Base-by-base conservation (phyloP, 2,113 vertebrate genomes). In the Neodontobutis hainanensis region DNA sequence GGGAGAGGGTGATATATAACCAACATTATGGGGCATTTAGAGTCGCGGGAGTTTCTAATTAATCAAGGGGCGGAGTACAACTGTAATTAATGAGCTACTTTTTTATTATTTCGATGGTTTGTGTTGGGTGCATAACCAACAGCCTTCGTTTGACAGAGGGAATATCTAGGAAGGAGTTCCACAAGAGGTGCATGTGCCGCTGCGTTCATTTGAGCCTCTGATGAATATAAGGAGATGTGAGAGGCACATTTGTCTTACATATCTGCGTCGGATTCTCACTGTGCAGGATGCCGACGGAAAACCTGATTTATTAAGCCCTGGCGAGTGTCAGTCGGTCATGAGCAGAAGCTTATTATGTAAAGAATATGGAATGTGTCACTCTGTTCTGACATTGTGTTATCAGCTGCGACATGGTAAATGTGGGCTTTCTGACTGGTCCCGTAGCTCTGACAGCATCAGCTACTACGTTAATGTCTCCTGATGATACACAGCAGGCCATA, bases 61-160 rank as follows among this genome's bases (percentile, higher is more conserved):
- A 82, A 90, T 83, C 67, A 66, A 51, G 38, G 55, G 72, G 59
- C 35, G 47, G 8, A 55, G 47, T 15, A 1, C 53, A 53, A 45
- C 2, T 36, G 55, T 73, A 77, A 64, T 75, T 67, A 82, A 82
- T 57, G 68, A 84, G 68, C 62, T 64, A 5, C 48, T 35, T 77
- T 73, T 51, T 42, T 65, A 46, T 1, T 68, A 77, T 53, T 76
- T 71, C 36, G 81, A 72, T 68, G 64, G 60, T 79, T 74, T 81
- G 65, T 53, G 67, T 53, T 73, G 64, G 49, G 61, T 55, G 68
- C 69, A 90, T 85, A 88, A 93, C 93, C 94, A 93, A 91, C 90
- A 95, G 93, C 90, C 87, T 94, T 93, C 82, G 91, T 87, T 88
- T 92, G 91, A 91, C 87, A 91, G 90, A 79, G 82, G 14, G 40